These are phyloP conservation scores for Gopherus evgoodei DNA, from an alignment of 2,113 vertebrate species.

Conservation along the genomic window DNA sequence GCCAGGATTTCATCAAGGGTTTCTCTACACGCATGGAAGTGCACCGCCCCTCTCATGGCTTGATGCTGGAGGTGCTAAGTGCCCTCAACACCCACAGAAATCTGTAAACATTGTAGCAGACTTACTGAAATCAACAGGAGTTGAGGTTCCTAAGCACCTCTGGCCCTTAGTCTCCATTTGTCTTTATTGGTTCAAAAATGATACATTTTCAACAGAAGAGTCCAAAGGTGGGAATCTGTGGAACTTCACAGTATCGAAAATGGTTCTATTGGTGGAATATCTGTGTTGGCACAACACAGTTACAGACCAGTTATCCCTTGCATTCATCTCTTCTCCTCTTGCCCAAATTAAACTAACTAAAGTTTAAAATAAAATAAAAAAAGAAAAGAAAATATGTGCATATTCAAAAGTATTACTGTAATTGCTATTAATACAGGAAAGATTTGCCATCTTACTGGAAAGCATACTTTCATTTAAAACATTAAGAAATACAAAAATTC, in stretches of 20 bases:
- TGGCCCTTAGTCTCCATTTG: background rate
- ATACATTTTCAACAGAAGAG: background rate
- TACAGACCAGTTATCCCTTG: background rate
- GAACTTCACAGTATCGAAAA: background rate
- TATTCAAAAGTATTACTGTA: background rate
- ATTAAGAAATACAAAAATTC: background rate
- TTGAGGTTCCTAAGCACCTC: background rate
- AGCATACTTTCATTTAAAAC: background rate
- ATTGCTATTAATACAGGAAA: background rate
- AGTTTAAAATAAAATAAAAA: background rate
- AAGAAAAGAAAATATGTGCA: background rate
- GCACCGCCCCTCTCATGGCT: background rate
- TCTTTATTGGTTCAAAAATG: background rate
- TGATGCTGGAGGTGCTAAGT: background rate
- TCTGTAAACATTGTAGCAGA: background rate
- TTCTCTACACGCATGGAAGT: fast-evolving
- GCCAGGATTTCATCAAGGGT: background rate
- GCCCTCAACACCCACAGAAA: background rate
- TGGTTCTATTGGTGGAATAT: background rate
- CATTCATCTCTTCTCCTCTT: background rate
- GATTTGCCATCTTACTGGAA: slow-evolving; percentile 18
- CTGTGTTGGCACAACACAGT: background rate
- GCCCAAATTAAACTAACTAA: background rate
- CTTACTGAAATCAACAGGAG: background rate
- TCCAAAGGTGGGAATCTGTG: background rate